Conservation (phyloP, 2,797 vertebrate genomes). For the Sebastes umbrosus region DNA sequence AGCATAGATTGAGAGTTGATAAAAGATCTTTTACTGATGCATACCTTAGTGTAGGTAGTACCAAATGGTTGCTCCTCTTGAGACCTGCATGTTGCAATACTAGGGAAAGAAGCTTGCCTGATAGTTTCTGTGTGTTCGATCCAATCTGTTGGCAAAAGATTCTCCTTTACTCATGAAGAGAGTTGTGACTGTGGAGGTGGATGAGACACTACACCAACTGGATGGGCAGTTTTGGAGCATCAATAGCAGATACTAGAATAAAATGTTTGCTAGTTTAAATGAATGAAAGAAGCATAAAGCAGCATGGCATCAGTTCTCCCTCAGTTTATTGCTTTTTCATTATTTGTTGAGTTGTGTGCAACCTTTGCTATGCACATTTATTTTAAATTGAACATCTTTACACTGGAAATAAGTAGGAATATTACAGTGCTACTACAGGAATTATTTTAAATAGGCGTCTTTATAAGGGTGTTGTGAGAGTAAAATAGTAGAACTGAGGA, state of each 20-base stretch:
- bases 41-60: background rate
- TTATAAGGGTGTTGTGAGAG: background rate
- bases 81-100: background rate
- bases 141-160: background rate
- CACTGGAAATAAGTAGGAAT: background rate
- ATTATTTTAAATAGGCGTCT: background rate
- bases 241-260: constrained; percentile 1
- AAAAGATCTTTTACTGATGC: background rate
- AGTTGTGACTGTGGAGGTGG: constrained; percentile 29
- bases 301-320: background rate
- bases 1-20: background rate
- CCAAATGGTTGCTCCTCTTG: background rate
- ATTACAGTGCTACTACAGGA: background rate
- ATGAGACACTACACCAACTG: constrained; percentile 24
- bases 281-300: background rate
- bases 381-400: background rate
- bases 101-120: background rate
- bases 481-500: constrained; percentile 2
- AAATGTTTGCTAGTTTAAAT: background rate
- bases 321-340: background rate
- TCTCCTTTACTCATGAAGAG: background rate
- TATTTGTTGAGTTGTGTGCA: background rate
- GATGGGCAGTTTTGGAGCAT: constrained; percentile 2
- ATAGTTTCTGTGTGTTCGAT: background rate
- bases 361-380: background rate